Evolutionary conservation across 2,888 invertebrate species (phyloP), one percentile per base, ranked within the genome.

Genomic region (Ennomos erosarius): DNA sequence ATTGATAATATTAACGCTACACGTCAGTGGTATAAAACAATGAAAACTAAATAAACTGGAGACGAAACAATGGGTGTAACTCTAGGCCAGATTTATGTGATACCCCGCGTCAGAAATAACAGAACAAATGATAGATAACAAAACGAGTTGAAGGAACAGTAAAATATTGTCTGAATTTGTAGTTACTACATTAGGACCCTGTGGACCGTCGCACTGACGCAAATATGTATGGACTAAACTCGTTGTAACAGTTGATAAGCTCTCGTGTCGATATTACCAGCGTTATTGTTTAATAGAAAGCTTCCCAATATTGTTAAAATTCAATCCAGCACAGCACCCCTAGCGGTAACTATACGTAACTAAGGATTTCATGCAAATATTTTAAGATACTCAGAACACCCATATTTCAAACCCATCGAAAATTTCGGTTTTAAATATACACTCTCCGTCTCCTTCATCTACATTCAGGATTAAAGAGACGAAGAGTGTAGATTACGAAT

Each of bases 181-280:
- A 66, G 63, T 67, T 55, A 59, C 81, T 87, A 87, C 75, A 76
- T 83, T 85, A 88, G 84, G 81, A 88, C 89, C 89, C 89, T 90
- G 89, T 89, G 88, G 81, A 85, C 78, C 84, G 84, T 78, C 84
- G 71, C 68, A 71, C 58, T 73, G 81, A 81, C 80, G 79, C 71
- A 65, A 74, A 73, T 74, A 74, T 80, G 81, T 81, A 84, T 80
- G 81, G 85, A 85, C 79, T 82, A 81, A 81, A 76, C 79, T 88
- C 88, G 88, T 88, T 88, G 88, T 85, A 79, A 75, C 69, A 69
- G 72, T 78, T 70, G 35, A 51, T 61, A 58, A 53, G 63, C 59
- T 59, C 59, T 67, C 63, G 68, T 65, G 62, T 60, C 76, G 68
- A 74, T 73, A 74, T 73, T 73, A 38, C 4, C 26, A 1, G 26